Percentiles rank a stretch among this genome's conserved stretches.
Conservation (phyloP, 2,113 vertebrate species). For the Talpa occidentalis region DNA sequence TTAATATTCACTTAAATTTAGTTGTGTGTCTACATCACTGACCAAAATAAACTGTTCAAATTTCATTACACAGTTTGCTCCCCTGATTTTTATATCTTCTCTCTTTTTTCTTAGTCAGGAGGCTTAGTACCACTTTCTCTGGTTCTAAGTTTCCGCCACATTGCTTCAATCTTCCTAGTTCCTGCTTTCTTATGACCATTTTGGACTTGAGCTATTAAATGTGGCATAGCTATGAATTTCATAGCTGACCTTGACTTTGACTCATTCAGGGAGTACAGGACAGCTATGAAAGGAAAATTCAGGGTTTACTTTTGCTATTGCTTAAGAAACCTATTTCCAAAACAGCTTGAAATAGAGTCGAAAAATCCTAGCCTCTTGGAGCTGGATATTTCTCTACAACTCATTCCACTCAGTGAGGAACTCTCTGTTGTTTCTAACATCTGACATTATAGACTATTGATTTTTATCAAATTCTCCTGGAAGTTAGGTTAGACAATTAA, state of each 20-base stretch:
- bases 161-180: constrained; percentile 45
- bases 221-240: background rate
- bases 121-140: background rate
- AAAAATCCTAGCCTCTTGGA: constrained; percentile 31
- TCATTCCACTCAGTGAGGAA: background rate
- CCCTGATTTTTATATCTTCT: constrained; percentile 39
- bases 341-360: constrained; percentile 15
- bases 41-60: constrained; percentile 31
- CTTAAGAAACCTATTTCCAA: background rate
- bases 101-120: constrained; percentile 50
- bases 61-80: constrained; percentile 35
- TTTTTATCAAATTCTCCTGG: constrained; percentile 7
- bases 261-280: background rate
- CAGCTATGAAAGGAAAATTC: background rate
- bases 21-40: constrained; percentile 34
- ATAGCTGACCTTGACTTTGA: constrained; percentile 9
- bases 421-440: background rate
- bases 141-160: background rate
- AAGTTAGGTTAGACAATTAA: background rate
- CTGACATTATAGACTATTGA: constrained; percentile 5
- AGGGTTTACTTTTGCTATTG: constrained; percentile 3
- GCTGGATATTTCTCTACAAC: constrained; percentile 21
- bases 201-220: constrained; percentile 49
- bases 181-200: constrained; percentile 11
- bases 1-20: constrained; percentile 16